Base-by-base conservation (phyloP, 2,888 invertebrate species). In the Hyalella azteca region DNA sequence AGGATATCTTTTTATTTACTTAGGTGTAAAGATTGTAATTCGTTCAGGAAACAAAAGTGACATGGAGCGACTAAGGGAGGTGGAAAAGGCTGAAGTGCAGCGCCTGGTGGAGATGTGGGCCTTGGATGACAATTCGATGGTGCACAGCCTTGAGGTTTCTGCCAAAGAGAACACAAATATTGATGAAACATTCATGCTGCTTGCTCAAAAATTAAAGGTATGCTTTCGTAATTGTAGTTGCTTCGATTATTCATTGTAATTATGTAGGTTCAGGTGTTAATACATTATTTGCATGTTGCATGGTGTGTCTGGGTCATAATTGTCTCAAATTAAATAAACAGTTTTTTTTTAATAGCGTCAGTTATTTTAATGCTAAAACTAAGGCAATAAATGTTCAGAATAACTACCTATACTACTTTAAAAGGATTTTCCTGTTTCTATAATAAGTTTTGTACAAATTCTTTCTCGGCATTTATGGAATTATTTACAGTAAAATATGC, bases 161-260 rank as follows among this genome's bases (percentile, higher is more conserved):
- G 95, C 95, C 83, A 95, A 96, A 89, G 94, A 94, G 86, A 96
- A 96, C 87, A 93, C 93, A 77, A 95, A 96, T 89, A 92, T 96
- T 85, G 96, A 96, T 88, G 93, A 94, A 86, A 93, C 94, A 84
- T 96, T 96, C 89, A 91, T 93, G 82, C 93, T 92, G 87, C 89
- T 96, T 87, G 96, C 96, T 79, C 93, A 93, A 77, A 95, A 95
- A 89, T 90, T 96, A 82, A 96, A 96, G 91, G 94, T 92, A 87
- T 48, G 75, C 36, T 4, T 54, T 22, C 7, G 22, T 22, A 3
- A 54, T 54, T 49, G 7, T 49, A 3, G 19, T 13, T 50, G n/a
- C 15, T 7, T 2, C 5, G 7, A 15, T 15, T 15, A n/a, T 5
- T 50, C 9, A 45, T 7, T 19, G 7, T 50, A 50, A 7, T 50